Conservation (phyloP, 2,888 invertebrate genomes). For the Nemurella pictetii region DNA sequence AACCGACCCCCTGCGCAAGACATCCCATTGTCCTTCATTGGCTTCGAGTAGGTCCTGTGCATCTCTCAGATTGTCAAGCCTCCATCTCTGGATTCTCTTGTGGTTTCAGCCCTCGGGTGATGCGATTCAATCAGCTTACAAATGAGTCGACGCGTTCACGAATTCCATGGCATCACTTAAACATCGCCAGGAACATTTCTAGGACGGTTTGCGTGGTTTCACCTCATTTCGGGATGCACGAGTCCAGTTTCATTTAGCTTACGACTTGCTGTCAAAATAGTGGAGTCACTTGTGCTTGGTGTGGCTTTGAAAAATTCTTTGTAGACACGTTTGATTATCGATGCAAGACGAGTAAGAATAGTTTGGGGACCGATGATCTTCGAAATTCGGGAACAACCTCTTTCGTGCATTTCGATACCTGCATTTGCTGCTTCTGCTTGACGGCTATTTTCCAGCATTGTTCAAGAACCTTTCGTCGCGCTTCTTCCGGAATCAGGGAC, state of each 20-base stretch:
- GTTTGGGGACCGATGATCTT: conserved; percentile 34
- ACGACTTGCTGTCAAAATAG: conserved; percentile 38
- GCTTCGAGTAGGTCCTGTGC: conserved; percentile 38
- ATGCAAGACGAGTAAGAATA: conserved; percentile 40
- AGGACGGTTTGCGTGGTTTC: conserved; percentile 41
- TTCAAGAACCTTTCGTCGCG: not conserved
- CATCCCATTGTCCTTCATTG: not conserved
- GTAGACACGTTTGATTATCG: conserved; percentile 35
- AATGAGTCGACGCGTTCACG: conserved; percentile 44
- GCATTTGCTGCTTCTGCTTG: not conserved
- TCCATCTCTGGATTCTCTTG: conserved; percentile 44
- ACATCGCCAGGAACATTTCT: conserved; percentile 33
- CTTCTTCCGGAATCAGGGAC: not conserved
- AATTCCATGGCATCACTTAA: conserved; percentile 39
- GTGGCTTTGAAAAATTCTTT: conserved; percentile 41
- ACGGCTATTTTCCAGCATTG: conserved; percentile 12
- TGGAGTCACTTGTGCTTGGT: conserved; percentile 37
- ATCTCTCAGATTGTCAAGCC: conserved; percentile 46
- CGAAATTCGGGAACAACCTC: conserved; percentile 8
- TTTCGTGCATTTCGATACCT: not conserved
- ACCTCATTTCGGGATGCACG: conserved; percentile 40
- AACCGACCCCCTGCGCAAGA: not conserved
- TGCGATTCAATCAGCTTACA: conserved; percentile 45
- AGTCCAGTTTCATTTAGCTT: conserved; percentile 35
- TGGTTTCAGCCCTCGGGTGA: conserved; percentile 44